phyloP scores from a whole-genome alignment of 2,888 invertebrate genomes.

The Adelognathus sp. region DNA sequence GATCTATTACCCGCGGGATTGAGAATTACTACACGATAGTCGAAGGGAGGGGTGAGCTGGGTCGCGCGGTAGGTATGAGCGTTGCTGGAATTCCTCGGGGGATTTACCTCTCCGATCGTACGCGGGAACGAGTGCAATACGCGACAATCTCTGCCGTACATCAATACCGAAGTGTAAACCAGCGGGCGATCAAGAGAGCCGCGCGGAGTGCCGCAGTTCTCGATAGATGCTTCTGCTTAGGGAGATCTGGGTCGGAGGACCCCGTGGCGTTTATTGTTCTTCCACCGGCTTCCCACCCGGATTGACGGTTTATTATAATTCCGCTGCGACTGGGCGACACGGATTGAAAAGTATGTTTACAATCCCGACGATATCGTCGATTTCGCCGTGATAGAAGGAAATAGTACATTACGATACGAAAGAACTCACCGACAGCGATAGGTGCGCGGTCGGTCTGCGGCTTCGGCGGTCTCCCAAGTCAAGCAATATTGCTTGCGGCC shows the following conservation, averaged over 20 bases:
- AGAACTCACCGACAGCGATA: no score
- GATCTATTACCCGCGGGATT: neutral
- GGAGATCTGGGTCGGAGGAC: constrained; percentile 40
- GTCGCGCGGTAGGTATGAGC: constrained; percentile 27
- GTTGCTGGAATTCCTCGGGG: constrained; percentile 52
- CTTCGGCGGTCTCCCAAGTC: no score
- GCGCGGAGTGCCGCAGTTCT: constrained; percentile 11
- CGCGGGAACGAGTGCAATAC: constrained; percentile 32
- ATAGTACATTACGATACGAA: neutral
- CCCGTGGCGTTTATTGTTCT: constrained; percentile 51
- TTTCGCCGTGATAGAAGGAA: neutral
- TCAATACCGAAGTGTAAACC: constrained; percentile 13
- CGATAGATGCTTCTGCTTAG: neutral
- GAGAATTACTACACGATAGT: constrained; percentile 22
- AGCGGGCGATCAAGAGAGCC: neutral
- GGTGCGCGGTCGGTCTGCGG: no score
- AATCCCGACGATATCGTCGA: neutral
- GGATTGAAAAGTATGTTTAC: constrained; percentile 41
- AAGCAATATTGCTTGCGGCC: no score
- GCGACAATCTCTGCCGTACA: constrained; percentile 21
- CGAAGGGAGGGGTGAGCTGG: constrained; percentile 6
- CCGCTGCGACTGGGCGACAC: constrained; percentile 3
- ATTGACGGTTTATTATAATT: constrained; percentile 23
- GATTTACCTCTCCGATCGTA: constrained; percentile 48
- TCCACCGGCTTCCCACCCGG: neutral